Conservation (phyloP, 2,113 vertebrate genomes). For the Pipa parva region DNA sequence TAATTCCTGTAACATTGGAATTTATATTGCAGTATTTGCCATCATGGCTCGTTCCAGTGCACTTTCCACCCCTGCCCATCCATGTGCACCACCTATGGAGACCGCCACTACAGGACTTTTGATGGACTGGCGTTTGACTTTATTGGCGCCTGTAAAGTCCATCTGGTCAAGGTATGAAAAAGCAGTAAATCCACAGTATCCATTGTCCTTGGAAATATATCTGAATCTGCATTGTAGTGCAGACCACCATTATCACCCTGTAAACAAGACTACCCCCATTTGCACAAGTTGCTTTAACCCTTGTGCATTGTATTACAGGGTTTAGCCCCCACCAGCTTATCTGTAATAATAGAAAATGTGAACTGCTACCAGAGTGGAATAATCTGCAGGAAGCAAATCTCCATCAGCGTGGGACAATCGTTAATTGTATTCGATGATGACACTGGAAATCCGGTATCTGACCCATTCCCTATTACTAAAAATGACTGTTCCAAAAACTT, state of each 20-base stretch:
- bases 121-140: slow-evolving; percentile 91
- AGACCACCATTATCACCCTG: too few species aligned
- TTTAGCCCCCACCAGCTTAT: slow-evolving; percentile 66
- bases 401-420: slow-evolving; percentile 74
- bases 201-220: too few species aligned
- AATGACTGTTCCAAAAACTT: too few species aligned
- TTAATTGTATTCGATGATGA: slow-evolving; percentile 79
- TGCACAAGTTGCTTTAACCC: too few species aligned
- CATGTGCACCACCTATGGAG: slow-evolving; percentile 86
- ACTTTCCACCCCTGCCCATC: slow-evolving; percentile 82
- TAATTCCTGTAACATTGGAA: slow-evolving; percentile 11
- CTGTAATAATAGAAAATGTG: slow-evolving; percentile 76
- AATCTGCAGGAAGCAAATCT: slow-evolving; percentile 83
- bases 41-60: slow-evolving; percentile 84
- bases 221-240: too few species aligned
- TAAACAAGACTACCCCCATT: too few species aligned
- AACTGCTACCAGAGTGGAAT: slow-evolving; percentile 84
- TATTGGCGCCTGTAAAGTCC: slow-evolving; percentile 81
- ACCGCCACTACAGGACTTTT: slow-evolving; percentile 90
- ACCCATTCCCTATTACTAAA: too few species aligned
- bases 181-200: too few species aligned
- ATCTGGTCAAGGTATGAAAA: slow-evolving; percentile 87
- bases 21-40: slow-evolving; percentile 73
- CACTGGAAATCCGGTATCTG: slow-evolving; percentile 75
- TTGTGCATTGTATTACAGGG: slow-evolving; percentile 61